Evolutionary conservation across 2,888 invertebrate species (phyloP).

Genomic region (Steinernema scapterisci): DNA sequence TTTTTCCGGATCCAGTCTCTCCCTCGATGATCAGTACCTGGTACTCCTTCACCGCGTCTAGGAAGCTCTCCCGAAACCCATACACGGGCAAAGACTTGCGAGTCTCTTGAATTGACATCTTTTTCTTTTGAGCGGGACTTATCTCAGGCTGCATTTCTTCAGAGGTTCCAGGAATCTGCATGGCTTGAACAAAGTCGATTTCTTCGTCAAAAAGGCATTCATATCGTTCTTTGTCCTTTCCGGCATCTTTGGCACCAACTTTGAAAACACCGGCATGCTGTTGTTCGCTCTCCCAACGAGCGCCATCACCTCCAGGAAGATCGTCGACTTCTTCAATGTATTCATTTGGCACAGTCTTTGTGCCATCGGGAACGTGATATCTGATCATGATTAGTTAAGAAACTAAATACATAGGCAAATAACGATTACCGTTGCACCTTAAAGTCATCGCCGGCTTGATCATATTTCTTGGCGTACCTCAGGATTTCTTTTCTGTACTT

Average conservation of each 20-base stretch:
- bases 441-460: constrained; percentile 88
- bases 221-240: neutral
- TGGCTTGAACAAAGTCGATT: constrained; percentile 89
- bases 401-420: neutral
- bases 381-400: constrained; percentile 38
- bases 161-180: constrained; percentile 71
- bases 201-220: constrained; percentile 75
- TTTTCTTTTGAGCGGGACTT: constrained; percentile 57
- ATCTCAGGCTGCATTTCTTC: constrained; percentile 55
- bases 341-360: constrained; percentile 45
- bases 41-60: constrained; percentile 82
- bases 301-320: constrained; percentile 73
- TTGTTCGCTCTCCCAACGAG: constrained; percentile 96
- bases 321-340: constrained; percentile 61
- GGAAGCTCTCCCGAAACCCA: constrained; percentile 85
- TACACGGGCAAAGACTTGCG: constrained; percentile 89
- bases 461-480: constrained; percentile 90
- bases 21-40: constrained; percentile 73
- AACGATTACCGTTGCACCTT: constrained; percentile 79
- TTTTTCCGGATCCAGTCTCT: constrained; percentile 75
- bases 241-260: constrained; percentile 88
- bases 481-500: constrained; percentile 88
- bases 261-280: constrained; percentile 81
- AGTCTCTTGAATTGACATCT: constrained; percentile 82
- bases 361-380: constrained; percentile 63